These are phyloP conservation scores for Noturus placidus DNA, from an alignment of 2,113 vertebrate genomes.

Conservation along the genomic window DNA sequence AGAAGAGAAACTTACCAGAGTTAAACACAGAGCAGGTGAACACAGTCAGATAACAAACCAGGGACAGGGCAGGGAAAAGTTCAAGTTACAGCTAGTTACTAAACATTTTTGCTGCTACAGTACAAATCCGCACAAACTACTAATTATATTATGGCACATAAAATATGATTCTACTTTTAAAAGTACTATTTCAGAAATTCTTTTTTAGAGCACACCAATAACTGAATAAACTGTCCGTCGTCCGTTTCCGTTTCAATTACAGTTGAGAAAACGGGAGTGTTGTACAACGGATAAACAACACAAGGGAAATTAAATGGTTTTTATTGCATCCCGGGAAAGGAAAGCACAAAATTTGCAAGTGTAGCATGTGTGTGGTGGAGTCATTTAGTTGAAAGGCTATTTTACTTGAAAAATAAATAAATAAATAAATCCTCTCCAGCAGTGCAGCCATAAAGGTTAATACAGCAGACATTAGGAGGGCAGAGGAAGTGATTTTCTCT, in stretches of 20 bases:
- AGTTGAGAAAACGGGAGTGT: not conserved
- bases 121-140: no score
- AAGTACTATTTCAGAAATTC: not conserved
- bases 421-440: not conserved
- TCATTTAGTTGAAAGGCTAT: not conserved
- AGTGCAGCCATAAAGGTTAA: slow-evolving; percentile 41
- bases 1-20: not conserved
- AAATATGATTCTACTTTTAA: not conserved
- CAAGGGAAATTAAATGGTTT: not conserved
- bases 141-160: no score
- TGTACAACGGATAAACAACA: not conserved
- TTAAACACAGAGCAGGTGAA: not conserved
- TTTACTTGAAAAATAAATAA: slow-evolving; percentile 8
- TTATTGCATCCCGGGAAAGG: not conserved
- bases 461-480: slow-evolving; percentile 28
- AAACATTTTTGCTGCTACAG: no score
- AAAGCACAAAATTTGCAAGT: not conserved
- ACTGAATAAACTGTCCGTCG: not conserved
- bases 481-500: slow-evolving; percentile 33
- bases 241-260: not conserved
- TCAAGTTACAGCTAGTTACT: not conserved
- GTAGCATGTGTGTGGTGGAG: not conserved
- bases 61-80: not conserved
- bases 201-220: not conserved
- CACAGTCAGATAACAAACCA: not conserved